Percentiles rank a stretch among this genome's conserved stretches.
These are phyloP conservation scores for Melanotus villosus DNA, from an alignment of 2,888 invertebrate genomes.

Conservation along the genomic window DNA sequence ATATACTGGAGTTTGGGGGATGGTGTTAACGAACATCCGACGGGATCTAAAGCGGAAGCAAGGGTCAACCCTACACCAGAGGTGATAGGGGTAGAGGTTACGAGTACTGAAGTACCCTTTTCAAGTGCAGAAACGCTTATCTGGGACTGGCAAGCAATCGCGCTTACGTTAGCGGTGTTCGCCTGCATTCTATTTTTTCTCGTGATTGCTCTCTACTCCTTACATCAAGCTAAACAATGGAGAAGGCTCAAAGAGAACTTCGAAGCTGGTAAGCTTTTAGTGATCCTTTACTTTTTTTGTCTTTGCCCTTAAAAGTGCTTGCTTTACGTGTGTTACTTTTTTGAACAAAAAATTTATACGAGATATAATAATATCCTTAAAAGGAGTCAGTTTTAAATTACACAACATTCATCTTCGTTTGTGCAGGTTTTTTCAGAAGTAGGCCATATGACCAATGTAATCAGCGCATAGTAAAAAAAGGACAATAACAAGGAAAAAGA, in stretches of 20 bases:
- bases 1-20: slow-evolving; percentile 30
- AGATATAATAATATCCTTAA: background rate
- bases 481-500: too few species aligned
- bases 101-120: slow-evolving; percentile 67
- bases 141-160: slow-evolving; percentile 84
- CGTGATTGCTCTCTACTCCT: slow-evolving; percentile 81
- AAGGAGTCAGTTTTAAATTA: too few species aligned
- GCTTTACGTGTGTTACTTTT: background rate
- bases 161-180: slow-evolving; percentile 80
- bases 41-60: slow-evolving; percentile 69
- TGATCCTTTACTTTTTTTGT: slow-evolving; percentile 21
- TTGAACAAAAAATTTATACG: background rate
- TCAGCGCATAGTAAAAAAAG: too few species aligned
- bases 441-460: too few species aligned
- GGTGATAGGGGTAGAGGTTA: slow-evolving; percentile 51
- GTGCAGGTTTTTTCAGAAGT: background rate
- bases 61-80: slow-evolving; percentile 50
- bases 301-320: slow-evolving; percentile 13
- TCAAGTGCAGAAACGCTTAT: slow-evolving; percentile 68
- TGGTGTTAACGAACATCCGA: slow-evolving; percentile 60
- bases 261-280: slow-evolving; percentile 77
- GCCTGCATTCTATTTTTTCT: slow-evolving; percentile 86
- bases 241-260: slow-evolving; percentile 82
- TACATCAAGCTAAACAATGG: slow-evolving; percentile 87
- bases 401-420: too few species aligned